phyloP scores from a whole-genome alignment of 2,113 vertebrate genomes.

The Mixornis gularis region DNA sequence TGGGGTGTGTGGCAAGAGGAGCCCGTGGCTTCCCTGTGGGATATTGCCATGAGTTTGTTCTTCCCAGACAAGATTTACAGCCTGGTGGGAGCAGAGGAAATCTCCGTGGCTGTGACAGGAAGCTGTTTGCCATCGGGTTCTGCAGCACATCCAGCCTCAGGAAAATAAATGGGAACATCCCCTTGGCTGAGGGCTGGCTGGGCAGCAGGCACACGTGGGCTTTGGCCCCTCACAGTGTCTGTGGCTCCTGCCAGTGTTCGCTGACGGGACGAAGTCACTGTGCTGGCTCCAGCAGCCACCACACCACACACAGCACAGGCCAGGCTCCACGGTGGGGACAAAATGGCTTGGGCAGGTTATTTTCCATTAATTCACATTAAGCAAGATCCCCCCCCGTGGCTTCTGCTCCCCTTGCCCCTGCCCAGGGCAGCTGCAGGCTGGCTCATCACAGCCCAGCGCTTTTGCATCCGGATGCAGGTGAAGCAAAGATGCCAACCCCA shows the following conservation, averaged over 20 bases:
- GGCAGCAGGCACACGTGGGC: neutral
- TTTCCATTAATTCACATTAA: neutral
- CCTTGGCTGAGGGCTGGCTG: neutral
- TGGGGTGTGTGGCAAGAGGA: neutral
- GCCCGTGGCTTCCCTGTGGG: fast-evolving
- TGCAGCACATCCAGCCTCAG: neutral
- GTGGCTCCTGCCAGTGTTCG: neutral
- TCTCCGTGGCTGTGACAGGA: neutral
- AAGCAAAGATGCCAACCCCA: neutral
- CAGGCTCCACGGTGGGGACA: fast-evolving
- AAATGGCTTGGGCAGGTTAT: neutral
- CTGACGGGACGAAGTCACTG: fast-evolving
- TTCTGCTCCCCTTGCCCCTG: neutral
- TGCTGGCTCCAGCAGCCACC: fast-evolving
- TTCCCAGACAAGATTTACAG: neutral
- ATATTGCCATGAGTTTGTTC: neutral
- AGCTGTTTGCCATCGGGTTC: fast-evolving
- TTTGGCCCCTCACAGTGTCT: neutral
- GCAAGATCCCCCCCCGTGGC: fast-evolving
- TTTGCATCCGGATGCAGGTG: fast-evolving
- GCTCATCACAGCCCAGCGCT: fast-evolving
- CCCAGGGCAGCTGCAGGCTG: neutral
- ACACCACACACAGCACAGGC: fast-evolving
- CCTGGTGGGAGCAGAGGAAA: neutral
- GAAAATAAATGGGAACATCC: neutral